These are phyloP conservation scores for Aphaenogaster ashmeadi DNA, from an alignment of 1,140 invertebrate genomes.

Conservation along the genomic window DNA sequence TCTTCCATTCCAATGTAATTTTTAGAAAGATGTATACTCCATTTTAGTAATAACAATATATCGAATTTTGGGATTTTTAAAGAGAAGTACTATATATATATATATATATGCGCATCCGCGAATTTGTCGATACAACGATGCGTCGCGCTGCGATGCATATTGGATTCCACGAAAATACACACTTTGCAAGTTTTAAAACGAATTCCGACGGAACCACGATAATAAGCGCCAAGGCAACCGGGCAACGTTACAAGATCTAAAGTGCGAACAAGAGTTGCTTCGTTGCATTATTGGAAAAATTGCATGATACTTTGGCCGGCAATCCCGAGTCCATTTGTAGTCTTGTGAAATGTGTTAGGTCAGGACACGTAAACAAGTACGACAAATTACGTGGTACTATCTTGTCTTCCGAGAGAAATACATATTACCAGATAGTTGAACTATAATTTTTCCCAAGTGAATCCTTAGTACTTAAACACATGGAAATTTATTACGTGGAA, in stretches of 20 bases:
- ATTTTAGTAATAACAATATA: not conserved
- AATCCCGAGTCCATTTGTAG: not conserved
- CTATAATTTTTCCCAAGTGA: not conserved
- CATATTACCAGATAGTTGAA: conserved; percentile 33
- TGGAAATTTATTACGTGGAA: conserved; percentile 14
- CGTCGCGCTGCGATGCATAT: conserved; percentile 9
- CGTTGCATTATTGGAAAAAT: conserved; percentile 33
- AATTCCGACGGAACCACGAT: not conserved
- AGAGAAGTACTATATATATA: not conserved
- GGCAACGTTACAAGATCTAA: conserved; percentile 45
- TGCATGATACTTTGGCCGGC: conserved; percentile 13
- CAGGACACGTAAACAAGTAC: not conserved
- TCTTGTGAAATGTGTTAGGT: not conserved
- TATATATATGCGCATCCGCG: not conserved
- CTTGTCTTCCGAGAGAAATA: not conserved
- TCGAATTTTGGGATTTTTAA: not conserved
- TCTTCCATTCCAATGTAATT: not conserved
- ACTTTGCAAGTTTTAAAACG: not conserved
- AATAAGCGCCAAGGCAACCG: conserved; percentile 33
- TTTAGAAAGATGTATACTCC: not conserved
- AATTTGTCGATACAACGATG: conserved; percentile 14
- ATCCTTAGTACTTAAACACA: not conserved
- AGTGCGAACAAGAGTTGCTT: conserved; percentile 1
- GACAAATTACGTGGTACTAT: conserved; percentile 21
- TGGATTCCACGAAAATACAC: conserved; percentile 10